Base-by-base conservation (phyloP, 2,113 vertebrate species). In the Psittacus erithacus region DNA sequence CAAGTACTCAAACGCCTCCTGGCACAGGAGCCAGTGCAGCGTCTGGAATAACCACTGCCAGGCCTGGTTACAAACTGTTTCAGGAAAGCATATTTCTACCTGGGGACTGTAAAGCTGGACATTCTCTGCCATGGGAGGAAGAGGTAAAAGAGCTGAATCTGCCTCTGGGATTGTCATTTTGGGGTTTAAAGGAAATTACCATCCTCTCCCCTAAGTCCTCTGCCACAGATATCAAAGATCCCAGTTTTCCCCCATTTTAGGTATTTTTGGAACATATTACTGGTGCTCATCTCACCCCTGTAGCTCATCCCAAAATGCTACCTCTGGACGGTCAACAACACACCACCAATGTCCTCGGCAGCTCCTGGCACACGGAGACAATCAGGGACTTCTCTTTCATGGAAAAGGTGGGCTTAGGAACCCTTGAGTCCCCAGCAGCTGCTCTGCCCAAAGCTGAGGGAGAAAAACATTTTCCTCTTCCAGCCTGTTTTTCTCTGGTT, bases 361-460 rank as follows among this genome's bases (percentile, higher is more conserved):
- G 65, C 64, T n/a, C 44, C 65, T 65, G 69, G 52, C 16, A 65
- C 53, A 4, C 0, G 2, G 20, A 15, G 33, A 65, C 4, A 4
- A 55, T 24, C 23, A 33, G 25, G n/a, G 16, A 78, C 60, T 39
- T 76, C 12, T 19, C 17, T 55, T 81, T 46, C 80, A 83, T 6
- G 3, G 27, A 74, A 41, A 60, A 13, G n/a, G 49, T 71, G 77
- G 33, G 19, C 47, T 82, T 85, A 78, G 62, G 55, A 84, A 15
- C 13, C 13, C 46, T 33, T 44, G 27, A 16, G n/a, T 18, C 29
- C 24, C 33, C 2, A 1, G 29, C 1, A 0, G 59, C 13, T 60
- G 28, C 65, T 77, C 31, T 7, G 70, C 14, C 13, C 49, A 13
- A 85, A 88, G 11, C 23, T 18, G n/a, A 55, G 17, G 23, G n/a